Base-by-base conservation (phyloP, 1,140 invertebrate species). In the Neodiprion lecontei region DNA sequence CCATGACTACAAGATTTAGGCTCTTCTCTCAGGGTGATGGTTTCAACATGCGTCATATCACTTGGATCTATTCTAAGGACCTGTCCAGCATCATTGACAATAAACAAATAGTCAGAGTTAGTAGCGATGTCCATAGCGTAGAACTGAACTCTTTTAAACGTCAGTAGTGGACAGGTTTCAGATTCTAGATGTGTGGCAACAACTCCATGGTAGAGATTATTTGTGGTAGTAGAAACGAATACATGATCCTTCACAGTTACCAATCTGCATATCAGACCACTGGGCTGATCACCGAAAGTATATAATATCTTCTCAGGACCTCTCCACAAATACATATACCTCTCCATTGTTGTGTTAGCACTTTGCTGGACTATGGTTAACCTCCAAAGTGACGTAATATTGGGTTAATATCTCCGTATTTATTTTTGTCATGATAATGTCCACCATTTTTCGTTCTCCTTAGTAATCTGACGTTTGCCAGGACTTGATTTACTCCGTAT, bases 11-110 rank as follows among this genome's bases (percentile, higher is more conserved):
- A 93, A 79, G 87, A 90, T 81, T 91, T 91, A 2, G 88, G 83
- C 75, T 93, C 91, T 81, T 93, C 92, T 79, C 90, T 90, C 17
- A 94, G 85, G 75, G 91, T 80, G 61, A 93, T 91, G 82, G 91
- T 92, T 79, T 92, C 90, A 76, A 91, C 81, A 61, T 89, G 81
- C 80, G 86, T 88, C 77, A 92, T 88, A 78, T 86, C 85, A 72
- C 88, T 79, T 79, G 90, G 89, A 79, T 85, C 82, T 71, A 91
- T 89, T 85, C 91, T 92, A 76, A 91, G 90, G 11, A 93, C 89
- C 70, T 90, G 86, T 17, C 93, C 93, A 80, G 90, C 88, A 67
- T 88, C 85, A 84, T 91, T 91, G 74, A 93, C 89, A 72, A 92
- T 88, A 83, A 91, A 93, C 50, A 94, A 84, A 78, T 90, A 84